Evolutionary conservation across 2,888 invertebrate genomes (phyloP).

Genomic region (Cataglyphis albicans): DNA sequence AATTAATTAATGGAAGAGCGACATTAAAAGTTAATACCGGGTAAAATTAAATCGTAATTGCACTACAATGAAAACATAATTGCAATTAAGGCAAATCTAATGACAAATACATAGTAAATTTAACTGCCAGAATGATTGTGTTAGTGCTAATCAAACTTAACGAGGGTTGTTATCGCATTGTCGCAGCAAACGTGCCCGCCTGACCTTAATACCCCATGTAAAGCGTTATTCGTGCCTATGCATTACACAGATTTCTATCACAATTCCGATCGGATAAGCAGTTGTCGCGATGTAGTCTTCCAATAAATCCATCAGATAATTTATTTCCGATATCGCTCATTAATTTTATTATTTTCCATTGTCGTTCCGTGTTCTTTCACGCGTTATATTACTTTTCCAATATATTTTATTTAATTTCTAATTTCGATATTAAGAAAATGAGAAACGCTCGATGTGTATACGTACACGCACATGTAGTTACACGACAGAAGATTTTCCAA

Average conservation of each 20-base stretch:
- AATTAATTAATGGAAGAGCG: conserved; percentile 22
- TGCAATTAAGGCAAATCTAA: conserved; percentile 34
- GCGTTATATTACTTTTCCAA: too few relatives aligned
- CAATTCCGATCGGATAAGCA: conserved; percentile 31
- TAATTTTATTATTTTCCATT: neutral
- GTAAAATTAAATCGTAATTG: conserved; percentile 37
- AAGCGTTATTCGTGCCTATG: conserved; percentile 45
- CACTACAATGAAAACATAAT: conserved; percentile 9
- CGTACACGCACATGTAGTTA: neutral
- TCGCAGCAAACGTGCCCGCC: conserved; percentile 45
- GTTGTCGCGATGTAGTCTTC: neutral
- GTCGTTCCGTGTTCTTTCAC: neutral
- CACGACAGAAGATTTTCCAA: conserved; percentile 10
- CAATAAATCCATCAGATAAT: conserved; percentile 4
- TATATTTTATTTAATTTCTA: neutral
- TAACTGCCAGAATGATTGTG: conserved; percentile 27
- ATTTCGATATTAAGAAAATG: neutral
- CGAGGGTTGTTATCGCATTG: conserved; percentile 42
- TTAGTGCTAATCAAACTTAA: conserved; percentile 50
- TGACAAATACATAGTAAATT: conserved; percentile 16
- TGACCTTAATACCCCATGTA: conserved; percentile 46
- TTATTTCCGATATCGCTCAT: conserved; percentile 22
- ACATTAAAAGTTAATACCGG: neutral
- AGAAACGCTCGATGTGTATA: neutral
- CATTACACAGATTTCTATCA: conserved; percentile 50